phyloP scores from a whole-genome alignment of 2,113 vertebrate genomes.

The Hemibagrus wyckioides region DNA sequence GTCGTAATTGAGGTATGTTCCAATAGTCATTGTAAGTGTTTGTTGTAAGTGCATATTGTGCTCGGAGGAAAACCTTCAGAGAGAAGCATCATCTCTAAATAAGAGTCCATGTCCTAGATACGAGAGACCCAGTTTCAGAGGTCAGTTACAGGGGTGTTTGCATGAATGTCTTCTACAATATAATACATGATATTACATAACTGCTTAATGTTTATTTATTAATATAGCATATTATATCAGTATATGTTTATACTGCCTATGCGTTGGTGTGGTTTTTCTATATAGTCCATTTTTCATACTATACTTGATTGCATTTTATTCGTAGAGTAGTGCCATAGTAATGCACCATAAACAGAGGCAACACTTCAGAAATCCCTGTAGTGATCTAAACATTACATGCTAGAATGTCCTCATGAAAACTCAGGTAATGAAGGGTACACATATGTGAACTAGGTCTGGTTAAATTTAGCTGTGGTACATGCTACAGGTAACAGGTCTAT shows the following conservation, averaged over 20 bases:
- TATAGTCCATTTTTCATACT: neutral
- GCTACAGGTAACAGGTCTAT: slow-evolving; percentile 15
- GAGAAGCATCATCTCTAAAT: slow-evolving; percentile 65
- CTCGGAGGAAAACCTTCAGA: slow-evolving; percentile 48
- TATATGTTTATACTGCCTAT: neutral
- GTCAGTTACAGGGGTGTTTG: slow-evolving; percentile 42
- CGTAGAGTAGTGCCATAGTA: neutral
- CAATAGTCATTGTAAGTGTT: slow-evolving; percentile 43
- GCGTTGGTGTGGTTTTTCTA: neutral
- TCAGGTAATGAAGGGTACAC: slow-evolving; percentile 10
- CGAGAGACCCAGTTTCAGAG: slow-evolving; percentile 65
- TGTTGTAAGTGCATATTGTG: slow-evolving; percentile 47
- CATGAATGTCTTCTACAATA: neutral
- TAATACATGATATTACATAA: neutral
- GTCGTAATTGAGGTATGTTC: neutral
- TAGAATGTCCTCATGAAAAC: neutral
- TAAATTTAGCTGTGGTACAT: slow-evolving; percentile 1
- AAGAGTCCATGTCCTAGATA: slow-evolving; percentile 66
- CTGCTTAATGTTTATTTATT: neutral
- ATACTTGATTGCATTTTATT: neutral
- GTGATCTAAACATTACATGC: neutral
- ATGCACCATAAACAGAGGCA: neutral
- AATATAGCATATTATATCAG: neutral
- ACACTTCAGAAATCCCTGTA: neutral
- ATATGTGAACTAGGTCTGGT: slow-evolving; percentile 7